Conservation (phyloP, 2,888 invertebrate species). For the Coelopa pilipes region DNA sequence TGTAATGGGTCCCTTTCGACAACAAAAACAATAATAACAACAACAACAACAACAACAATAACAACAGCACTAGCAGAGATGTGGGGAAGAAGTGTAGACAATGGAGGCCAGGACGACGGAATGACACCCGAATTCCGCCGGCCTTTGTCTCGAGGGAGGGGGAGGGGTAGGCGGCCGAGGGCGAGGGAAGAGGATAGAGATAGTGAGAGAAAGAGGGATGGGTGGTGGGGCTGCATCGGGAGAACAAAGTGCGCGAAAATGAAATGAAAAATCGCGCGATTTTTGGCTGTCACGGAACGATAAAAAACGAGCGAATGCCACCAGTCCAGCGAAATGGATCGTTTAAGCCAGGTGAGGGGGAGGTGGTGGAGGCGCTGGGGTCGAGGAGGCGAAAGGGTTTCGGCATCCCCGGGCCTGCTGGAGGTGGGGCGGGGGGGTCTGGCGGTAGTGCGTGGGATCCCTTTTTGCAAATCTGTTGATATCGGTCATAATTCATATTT, state of each 20-base stretch:
- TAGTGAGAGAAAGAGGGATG: neutral
- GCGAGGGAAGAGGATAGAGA: neutral
- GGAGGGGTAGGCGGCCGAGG: neutral
- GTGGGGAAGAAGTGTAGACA: no score
- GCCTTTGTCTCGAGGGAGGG: slow-evolving; percentile 3
- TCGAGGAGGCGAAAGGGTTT: neutral
- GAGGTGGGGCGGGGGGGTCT: neutral
- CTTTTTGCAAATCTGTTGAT: slow-evolving; percentile 35
- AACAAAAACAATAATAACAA: neutral
- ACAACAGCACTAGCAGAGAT: no score
- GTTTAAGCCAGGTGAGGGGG: neutral
- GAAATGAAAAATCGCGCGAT: slow-evolving; percentile 30
- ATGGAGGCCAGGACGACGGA: no score
- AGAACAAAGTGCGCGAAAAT: neutral
- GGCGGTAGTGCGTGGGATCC: slow-evolving; percentile 10
- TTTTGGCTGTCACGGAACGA: slow-evolving; percentile 29
- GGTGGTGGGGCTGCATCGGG: neutral
- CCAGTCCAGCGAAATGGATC: neutral
- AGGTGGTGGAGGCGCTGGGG: neutral
- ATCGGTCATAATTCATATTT: slow-evolving; percentile 36
- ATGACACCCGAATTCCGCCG: slow-evolving; percentile 6
- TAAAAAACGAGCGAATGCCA: slow-evolving; percentile 7
- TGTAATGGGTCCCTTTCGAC: neutral
- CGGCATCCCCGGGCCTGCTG: neutral
- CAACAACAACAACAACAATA: neutral